phyloP scores from a whole-genome alignment of 2,888 invertebrate genomes.

The Xylocampa areola region DNA sequence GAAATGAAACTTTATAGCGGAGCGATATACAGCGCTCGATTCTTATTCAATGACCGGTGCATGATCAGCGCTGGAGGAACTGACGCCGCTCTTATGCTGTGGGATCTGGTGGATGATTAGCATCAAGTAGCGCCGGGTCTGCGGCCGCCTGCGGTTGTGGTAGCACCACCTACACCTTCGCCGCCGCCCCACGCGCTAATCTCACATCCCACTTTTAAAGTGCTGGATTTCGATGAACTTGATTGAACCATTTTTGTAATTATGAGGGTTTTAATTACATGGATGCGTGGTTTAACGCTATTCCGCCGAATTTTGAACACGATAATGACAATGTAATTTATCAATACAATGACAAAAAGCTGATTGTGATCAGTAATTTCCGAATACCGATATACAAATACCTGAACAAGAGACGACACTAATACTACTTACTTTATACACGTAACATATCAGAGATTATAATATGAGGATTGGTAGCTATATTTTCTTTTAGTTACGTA shows the following conservation, averaged over 20 bases:
- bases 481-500: constrained; percentile 49
- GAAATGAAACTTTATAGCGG: constrained; percentile 97
- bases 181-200: constrained; percentile 75
- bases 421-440: constrained; percentile 33
- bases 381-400: constrained; percentile 13
- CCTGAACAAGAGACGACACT: constrained; percentile 30
- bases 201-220: constrained; percentile 75
- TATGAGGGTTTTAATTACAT: constrained; percentile 26
- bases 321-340: constrained; percentile 15
- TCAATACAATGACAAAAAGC: constrained; percentile 7
- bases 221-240: constrained; percentile 82
- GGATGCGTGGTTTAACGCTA: constrained; percentile 21
- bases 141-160: constrained; percentile 77
- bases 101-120: constrained; percentile 96
- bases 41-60: constrained; percentile 96
- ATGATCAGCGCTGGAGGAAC: constrained; percentile 96
- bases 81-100: constrained; percentile 97
- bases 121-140: constrained; percentile 77
- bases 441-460: constrained; percentile 27
- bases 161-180: constrained; percentile 83
- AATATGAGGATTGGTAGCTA: constrained; percentile 24
- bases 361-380: constrained; percentile 17
- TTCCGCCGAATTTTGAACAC: constrained; percentile 5
- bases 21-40: constrained; percentile 94
- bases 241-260: constrained; percentile 71